These are phyloP conservation scores for Cheilosia scutellata DNA, from an alignment of 2,888 invertebrate species.

Conservation along the genomic window DNA sequence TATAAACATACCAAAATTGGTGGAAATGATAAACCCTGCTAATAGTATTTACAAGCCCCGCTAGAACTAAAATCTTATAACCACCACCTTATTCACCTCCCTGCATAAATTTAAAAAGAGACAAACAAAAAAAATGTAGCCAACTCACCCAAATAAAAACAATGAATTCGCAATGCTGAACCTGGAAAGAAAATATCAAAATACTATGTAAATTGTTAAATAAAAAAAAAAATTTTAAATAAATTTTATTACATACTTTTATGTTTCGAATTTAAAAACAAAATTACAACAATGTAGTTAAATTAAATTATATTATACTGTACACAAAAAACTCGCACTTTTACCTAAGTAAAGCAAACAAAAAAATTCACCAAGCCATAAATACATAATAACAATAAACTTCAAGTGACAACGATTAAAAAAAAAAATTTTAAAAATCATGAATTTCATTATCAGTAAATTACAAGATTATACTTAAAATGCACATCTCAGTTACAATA, in stretches of 20 bases:
- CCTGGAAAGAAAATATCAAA: constrained; percentile 43
- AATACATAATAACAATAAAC: constrained; percentile 11
- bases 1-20: too few species aligned
- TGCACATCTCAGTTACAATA: constrained; percentile 26
- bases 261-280: neutral
- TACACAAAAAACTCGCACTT: constrained; percentile 68
- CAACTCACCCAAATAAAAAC: constrained; percentile 15
- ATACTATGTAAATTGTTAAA: constrained; percentile 59
- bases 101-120: neutral
- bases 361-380: constrained; percentile 2
- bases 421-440: constrained; percentile 18
- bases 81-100: neutral
- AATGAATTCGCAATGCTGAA: constrained; percentile 54
- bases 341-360: constrained; percentile 21
- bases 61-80: neutral
- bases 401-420: constrained; percentile 38
- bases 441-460: constrained; percentile 2
- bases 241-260: constrained; percentile 3
- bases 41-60: neutral
- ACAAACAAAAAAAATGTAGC: neutral
- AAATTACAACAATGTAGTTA: constrained; percentile 33
- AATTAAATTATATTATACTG: constrained; percentile 44
- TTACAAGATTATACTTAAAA: constrained; percentile 1
- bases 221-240: constrained; percentile 6
- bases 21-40: too few species aligned